Conservation (phyloP, 1,140 invertebrate species). For the Trichonephila inaurata region DNA sequence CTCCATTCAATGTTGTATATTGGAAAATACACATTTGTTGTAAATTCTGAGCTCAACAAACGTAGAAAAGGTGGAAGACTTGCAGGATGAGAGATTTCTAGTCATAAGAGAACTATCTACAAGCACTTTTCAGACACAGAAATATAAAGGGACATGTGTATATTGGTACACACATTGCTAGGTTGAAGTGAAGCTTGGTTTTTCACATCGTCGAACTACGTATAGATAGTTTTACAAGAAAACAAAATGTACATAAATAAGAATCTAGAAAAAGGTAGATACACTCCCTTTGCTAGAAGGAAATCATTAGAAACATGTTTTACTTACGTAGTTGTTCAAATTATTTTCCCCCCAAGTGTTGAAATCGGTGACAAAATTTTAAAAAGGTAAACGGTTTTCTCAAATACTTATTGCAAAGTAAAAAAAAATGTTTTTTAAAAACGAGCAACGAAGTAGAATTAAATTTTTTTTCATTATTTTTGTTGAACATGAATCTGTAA, state of each 20-base stretch:
- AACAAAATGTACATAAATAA: not conserved
- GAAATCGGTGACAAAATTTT: too few species aligned
- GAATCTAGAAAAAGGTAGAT: not conserved
- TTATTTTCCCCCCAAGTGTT: too few species aligned
- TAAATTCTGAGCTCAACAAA: not conserved
- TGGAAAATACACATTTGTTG: not conserved
- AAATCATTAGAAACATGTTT: too few species aligned
- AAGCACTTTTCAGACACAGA: constrained; percentile 30
- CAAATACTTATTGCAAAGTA: too few species aligned
- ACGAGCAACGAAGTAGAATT: too few species aligned
- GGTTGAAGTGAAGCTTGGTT: not conserved
- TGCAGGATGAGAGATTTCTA: constrained; percentile 45
- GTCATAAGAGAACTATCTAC: not conserved
- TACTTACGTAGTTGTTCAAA: too few species aligned
- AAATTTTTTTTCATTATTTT: too few species aligned
- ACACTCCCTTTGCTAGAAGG: too few species aligned
- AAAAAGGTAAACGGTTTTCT: too few species aligned
- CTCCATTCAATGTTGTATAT: too few species aligned
- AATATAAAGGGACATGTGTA: not conserved
- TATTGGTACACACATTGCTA: not conserved
- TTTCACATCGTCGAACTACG: not conserved
- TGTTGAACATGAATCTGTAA: too few species aligned
- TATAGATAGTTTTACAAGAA: not conserved
- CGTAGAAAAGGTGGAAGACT: constrained; percentile 46
- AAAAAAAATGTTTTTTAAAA: too few species aligned